Evolutionary conservation across 2,888 invertebrate genomes (phyloP).

Genomic region (Hyposoter dolosus): DNA sequence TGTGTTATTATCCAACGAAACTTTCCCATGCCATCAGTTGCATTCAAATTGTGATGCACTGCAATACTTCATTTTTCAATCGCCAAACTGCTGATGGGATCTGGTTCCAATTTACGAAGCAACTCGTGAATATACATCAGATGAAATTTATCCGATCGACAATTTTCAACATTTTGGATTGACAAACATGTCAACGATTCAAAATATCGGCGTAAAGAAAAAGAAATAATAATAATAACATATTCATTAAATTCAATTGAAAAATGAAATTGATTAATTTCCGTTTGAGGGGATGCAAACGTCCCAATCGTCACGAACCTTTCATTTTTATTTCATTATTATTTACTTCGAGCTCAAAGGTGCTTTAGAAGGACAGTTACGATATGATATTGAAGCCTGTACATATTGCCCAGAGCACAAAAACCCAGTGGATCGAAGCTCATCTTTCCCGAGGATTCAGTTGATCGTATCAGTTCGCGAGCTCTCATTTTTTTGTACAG

Average conservation of each 20-base stretch:
- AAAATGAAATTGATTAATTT: background rate
- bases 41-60: background rate
- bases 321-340: background rate
- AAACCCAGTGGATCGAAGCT: background rate
- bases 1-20: background rate
- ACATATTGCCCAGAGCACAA: conserved; percentile 12
- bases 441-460: conserved; percentile 46
- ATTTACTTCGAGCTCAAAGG: background rate
- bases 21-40: background rate
- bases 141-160: background rate
- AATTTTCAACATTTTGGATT: background rate
- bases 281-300: background rate
- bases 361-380: conserved; percentile 26
- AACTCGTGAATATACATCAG: background rate
- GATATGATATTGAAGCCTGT: conserved; percentile 31
- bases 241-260: background rate
- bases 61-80: background rate
- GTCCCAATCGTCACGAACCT: background rate
- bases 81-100: background rate
- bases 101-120: background rate
- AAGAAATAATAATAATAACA: background rate
- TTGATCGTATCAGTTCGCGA: conserved; percentile 38
- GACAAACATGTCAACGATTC: background rate
- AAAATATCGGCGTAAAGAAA: background rate
- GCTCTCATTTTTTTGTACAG: conserved; percentile 65